Percentiles rank a stretch among this genome's conserved stretches.
Evolutionary conservation across 2,113 vertebrate species (phyloP).

Genomic region (Pampusana beccarii): DNA sequence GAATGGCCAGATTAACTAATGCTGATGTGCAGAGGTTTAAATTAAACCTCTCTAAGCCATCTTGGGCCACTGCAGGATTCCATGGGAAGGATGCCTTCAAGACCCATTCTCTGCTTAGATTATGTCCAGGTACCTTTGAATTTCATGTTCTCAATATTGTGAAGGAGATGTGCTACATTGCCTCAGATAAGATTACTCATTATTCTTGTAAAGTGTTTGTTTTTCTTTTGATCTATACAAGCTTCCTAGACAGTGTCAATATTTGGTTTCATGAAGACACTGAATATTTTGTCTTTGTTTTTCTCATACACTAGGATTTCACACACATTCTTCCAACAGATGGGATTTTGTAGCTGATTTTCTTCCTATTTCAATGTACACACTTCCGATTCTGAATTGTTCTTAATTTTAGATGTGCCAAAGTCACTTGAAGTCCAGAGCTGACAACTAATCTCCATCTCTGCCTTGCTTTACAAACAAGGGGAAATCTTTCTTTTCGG

Average conservation of each 20-base stretch:
- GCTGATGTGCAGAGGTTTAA: constrained; percentile 35
- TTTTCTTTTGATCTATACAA: neutral
- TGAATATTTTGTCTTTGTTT: neutral
- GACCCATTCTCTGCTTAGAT: neutral
- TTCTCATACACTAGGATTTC: neutral
- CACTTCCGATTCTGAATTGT: neutral
- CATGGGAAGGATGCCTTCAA: neutral
- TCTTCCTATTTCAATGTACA: neutral
- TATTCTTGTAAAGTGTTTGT: neutral
- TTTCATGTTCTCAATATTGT: neutral
- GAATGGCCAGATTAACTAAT: constrained; percentile 53
- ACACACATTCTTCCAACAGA: neutral
- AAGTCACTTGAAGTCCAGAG: neutral
- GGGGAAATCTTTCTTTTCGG: constrained; percentile 6
- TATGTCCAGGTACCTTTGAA: neutral
- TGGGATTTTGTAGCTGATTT: neutral
- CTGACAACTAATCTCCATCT: neutral
- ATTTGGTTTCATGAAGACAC: neutral
- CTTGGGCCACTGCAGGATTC: neutral
- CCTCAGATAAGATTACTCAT: neutral
- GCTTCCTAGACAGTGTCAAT: neutral
- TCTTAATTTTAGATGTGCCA: neutral
- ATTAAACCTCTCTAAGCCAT: constrained; percentile 24
- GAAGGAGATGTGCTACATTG: neutral
- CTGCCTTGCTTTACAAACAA: neutral